These are phyloP conservation scores for Nesogale talazaci DNA, from an alignment of 2,113 vertebrate species.

Conservation along the genomic window DNA sequence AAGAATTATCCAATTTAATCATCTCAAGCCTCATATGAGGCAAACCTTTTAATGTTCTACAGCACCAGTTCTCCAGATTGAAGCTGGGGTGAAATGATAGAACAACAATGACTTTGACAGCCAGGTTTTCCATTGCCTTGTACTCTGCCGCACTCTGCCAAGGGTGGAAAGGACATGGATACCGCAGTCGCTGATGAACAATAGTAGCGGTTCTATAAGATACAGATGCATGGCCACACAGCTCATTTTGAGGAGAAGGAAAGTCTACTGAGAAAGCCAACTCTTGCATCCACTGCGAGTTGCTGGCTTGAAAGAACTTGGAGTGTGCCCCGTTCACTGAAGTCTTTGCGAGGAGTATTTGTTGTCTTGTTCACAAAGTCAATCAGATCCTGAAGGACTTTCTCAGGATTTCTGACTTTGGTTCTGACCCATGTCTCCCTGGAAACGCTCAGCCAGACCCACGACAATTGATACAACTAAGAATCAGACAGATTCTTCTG, in stretches of 20 bases:
- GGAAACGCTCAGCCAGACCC: neutral
- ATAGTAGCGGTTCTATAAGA: neutral
- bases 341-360: neutral
- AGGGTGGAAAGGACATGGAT: rapidly evolving
- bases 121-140: neutral
- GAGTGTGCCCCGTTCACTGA: neutral
- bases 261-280: neutral
- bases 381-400: neutral
- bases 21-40: no score
- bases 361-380: neutral
- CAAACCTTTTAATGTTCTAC: no score
- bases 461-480: neutral
- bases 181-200: rapidly evolving
- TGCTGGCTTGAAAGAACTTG: neutral
- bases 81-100: no score
- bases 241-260: neutral
- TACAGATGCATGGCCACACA: neutral
- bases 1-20: no score
- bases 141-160: neutral
- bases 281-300: neutral
- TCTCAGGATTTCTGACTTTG: neutral
- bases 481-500: neutral
- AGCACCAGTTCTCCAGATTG: no score
- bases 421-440: neutral
- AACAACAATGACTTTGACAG: no score